phyloP scores from a whole-genome alignment of 1,140 invertebrate species.

The Littorina saxatilis region DNA sequence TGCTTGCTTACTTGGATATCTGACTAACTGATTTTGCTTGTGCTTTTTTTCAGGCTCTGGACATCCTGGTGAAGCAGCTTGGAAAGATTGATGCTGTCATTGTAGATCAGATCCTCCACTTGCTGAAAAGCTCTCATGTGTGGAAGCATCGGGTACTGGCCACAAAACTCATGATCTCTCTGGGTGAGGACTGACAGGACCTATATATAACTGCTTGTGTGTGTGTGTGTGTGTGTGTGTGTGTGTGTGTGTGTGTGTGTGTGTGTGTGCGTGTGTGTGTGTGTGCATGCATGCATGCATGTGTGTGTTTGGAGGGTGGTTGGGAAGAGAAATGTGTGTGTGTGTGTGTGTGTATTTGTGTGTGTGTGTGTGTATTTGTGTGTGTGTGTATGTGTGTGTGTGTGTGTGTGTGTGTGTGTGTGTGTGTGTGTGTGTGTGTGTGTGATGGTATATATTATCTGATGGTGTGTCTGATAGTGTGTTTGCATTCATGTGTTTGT shows the following conservation, averaged over 20 bases:
- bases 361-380: no score
- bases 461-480: neutral
- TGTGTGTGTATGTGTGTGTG: slow-evolving; percentile 1
- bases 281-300: neutral
- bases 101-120: slow-evolving; percentile 59
- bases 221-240: slow-evolving; percentile 4
- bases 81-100: slow-evolving; percentile 59
- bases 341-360: no score
- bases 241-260: neutral
- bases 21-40: no score
- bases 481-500: neutral
- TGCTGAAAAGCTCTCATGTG: slow-evolving; percentile 64
- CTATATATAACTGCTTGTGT: neutral
- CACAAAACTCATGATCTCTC: slow-evolving; percentile 66
- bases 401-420: neutral
- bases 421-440: neutral
- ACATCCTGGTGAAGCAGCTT: slow-evolving; percentile 70
- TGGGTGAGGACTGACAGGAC: slow-evolving; percentile 62
- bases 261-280: neutral
- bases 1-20: no score
- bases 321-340: no score
- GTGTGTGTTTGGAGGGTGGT: neutral
- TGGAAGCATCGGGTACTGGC: slow-evolving; percentile 69
- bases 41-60: slow-evolving; percentile 63
- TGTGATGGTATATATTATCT: no score